phyloP scores from a whole-genome alignment of 1,140 invertebrate genomes.

The Aphidius gifuensis region DNA sequence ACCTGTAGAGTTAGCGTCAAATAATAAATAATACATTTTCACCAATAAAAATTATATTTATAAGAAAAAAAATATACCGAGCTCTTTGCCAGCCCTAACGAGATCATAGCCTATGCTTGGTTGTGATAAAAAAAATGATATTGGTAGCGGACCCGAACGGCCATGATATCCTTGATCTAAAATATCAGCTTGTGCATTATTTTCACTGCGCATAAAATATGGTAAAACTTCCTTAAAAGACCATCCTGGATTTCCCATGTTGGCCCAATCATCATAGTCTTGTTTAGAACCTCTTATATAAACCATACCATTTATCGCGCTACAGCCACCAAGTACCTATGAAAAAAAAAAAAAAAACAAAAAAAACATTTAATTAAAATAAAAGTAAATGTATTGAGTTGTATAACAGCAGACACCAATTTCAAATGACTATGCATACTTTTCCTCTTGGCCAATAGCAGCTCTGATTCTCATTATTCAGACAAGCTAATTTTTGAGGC shows the following conservation, averaged over 20 bases:
- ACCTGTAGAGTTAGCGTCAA: slow-evolving; percentile 52
- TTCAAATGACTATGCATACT: slow-evolving; percentile 46
- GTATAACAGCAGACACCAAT: background rate
- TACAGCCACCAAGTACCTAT: slow-evolving; percentile 82
- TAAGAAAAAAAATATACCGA: slow-evolving; percentile 54
- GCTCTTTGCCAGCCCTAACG: slow-evolving; percentile 77
- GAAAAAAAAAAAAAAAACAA: slow-evolving; percentile 80
- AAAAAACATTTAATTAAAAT: slow-evolving; percentile 64
- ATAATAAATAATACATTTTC: background rate
- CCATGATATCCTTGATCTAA: slow-evolving; percentile 76
- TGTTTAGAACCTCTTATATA: slow-evolving; percentile 88
- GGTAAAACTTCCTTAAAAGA: slow-evolving; percentile 84
- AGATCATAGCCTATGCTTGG: slow-evolving; percentile 80
- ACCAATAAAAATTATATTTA: background rate
- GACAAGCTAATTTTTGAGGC: slow-evolving; percentile 78
- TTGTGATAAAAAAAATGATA: slow-evolving; percentile 81
- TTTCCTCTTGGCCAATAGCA: slow-evolving; percentile 85
- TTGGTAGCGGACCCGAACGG: slow-evolving; percentile 72
- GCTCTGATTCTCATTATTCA: slow-evolving; percentile 68
- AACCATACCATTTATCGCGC: slow-evolving; percentile 95
- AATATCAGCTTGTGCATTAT: slow-evolving; percentile 71
- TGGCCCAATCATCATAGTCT: slow-evolving; percentile 90
- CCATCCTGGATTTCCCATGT: slow-evolving; percentile 84
- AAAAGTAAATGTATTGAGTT: background rate
- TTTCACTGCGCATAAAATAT: slow-evolving; percentile 83